Base-by-base conservation (phyloP, 2,888 invertebrate species). In the Apotomis turbidana region DNA sequence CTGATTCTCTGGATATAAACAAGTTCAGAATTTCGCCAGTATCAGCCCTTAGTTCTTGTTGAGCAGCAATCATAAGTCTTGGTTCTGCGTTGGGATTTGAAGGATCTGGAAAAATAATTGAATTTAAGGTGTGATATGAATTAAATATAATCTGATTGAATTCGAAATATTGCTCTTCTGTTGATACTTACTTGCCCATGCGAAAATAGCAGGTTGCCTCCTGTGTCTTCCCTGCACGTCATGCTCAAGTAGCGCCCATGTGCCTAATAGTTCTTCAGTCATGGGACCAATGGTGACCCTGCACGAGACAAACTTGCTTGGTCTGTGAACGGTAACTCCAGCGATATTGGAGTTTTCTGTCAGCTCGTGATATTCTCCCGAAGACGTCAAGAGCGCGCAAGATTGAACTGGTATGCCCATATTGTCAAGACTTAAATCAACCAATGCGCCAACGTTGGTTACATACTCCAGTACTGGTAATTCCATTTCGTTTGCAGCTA, bases 251-350 rank as follows among this genome's bases (percentile, higher is more conserved):
- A 83, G 60, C 8, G 77, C 70, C 83, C 83, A 83, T 2, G 77
- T 74, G 38, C 82, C 83, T 36, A 82, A 27, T 13, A 80, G 66
- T 3, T 73, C 68, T n/a, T 74, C 72, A 27, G 71, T 72, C 77
- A 83, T 80, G 9, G 81, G 80, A 0, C 81, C 81, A 62, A 83
- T 74, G 51, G 80, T 82, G 13, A 82, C 74, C 59, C 81, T 77
- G 69, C 82, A 82, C 4, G 81, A 80, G 10, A 80, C 82, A 62
- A 76, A 81, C 27, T 76, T 71, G 71, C 78, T 82, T 46, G 73
- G 76, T 4, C 61, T 61, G 12, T 77, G 78, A 55, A 74, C 61
- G 0, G 58, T 76, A 5, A 83, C 78, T 5, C 79, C 79, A 38
- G 70, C 60, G 38, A 64, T 55, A 44, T 41, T 46, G 3, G 60